Evolutionary conservation across 2,113 vertebrate genomes (phyloP).

Genomic region (Brienomyrus longianalis): DNA sequence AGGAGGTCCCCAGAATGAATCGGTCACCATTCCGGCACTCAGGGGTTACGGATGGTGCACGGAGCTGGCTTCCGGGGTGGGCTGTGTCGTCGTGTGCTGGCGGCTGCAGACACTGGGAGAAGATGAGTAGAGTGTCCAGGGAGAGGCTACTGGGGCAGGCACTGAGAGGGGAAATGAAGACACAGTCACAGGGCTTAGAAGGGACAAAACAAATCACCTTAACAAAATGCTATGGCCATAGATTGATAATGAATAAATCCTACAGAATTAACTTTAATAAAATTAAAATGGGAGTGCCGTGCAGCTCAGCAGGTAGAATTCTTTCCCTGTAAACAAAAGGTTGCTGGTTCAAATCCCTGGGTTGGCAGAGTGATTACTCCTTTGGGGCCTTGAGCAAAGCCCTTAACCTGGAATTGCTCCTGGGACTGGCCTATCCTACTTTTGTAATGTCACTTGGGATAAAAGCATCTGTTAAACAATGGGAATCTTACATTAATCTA

Average conservation of each 20-base stretch:
- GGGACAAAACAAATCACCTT: not conserved
- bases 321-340: not conserved
- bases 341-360: not conserved
- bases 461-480: not conserved
- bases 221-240: not conserved
- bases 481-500: not conserved
- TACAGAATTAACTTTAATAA: not conserved
- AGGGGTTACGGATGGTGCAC: not conserved
- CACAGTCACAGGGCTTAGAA: not conserved
- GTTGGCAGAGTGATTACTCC: not conserved
- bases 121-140: not conserved
- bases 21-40: not conserved
- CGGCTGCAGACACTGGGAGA: not conserved
- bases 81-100: not conserved
- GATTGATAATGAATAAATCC: not conserved
- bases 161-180: not conserved
- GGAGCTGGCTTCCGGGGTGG: not conserved
- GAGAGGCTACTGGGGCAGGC: not conserved
- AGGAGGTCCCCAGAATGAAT: not conserved
- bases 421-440: not conserved
- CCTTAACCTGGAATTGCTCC: not conserved
- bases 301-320: not conserved
- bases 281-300: not conserved
- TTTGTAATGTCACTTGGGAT: not conserved
- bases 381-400: not conserved